Evolutionary conservation across 2,888 invertebrate species (phyloP), one percentile per base, ranked within the genome.

Genomic region (Pseudoips prasinana): DNA sequence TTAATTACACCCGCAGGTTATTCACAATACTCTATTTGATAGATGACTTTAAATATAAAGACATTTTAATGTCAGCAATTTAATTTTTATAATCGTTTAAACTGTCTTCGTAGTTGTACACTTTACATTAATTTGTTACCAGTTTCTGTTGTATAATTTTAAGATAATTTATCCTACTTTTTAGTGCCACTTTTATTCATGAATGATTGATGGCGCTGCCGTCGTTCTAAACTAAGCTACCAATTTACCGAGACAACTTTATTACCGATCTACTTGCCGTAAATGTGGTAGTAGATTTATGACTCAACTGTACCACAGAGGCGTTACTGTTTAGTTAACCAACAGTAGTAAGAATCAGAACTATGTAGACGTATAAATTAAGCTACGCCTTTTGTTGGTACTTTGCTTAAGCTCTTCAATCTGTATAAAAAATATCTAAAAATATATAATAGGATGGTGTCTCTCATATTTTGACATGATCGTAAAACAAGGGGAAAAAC

Each of bases 201-300:
- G 50, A 47, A 60, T 56, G 58, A 59, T 61, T 73, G 66, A 73
- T 68, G 54, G 60, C 57, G 49, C 40, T 57, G 49, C 40, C 51
- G 44, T 30, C 46, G 43, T 47, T 48, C 44, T 56, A 39, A 54
- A 43, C 46, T 43, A 48, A 65, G 54, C 56, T 41, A 39, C 46
- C 49, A 57, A 54, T 62, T 64, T 58, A 52, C 46, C 34, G 34
- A 58, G 59, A 68, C 67, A 66, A 64, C 56, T 78, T 78, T 72
- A 75, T 64, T 60, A 60, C 55, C 56, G 56, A 67, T 66, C 54
- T 59, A 64, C 59, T 70, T 69, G 60, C 64, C 53, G 62, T 73
- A 65, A 73, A 74, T 50, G 55, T 56, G 42, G 55, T 63, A 43
- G 55, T 63, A 60, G 64, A 68, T 77, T 78, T 78, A 72, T 59